Evolutionary conservation across 2,888 invertebrate species (phyloP).

Genomic region (Temnothorax rugatulus): DNA sequence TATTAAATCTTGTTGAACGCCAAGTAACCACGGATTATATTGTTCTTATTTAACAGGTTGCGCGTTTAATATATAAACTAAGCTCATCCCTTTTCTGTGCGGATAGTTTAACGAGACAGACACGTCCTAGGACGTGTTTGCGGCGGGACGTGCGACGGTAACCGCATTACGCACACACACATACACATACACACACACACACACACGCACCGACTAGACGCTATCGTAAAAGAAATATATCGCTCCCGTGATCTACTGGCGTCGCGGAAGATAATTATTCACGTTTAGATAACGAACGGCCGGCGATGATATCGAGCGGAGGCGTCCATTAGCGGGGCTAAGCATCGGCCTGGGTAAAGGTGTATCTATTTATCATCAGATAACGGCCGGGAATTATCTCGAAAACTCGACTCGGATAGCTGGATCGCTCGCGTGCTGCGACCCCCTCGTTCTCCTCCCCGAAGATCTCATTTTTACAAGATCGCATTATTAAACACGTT

Average conservation of each 20-base stretch:
- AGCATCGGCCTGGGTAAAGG: constrained; percentile 73
- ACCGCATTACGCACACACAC: neutral
- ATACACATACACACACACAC: neutral
- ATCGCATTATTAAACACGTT: constrained; percentile 7
- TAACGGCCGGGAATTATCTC: constrained; percentile 80
- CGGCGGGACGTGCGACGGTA: neutral
- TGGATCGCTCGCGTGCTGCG: constrained; percentile 79
- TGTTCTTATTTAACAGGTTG: neutral
- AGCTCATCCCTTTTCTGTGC: constrained; percentile 32
- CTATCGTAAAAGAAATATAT: constrained; percentile 73
- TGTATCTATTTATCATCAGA: constrained; percentile 82
- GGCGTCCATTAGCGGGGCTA: constrained; percentile 80
- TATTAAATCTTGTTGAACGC: neutral
- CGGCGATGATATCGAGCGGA: constrained; percentile 79
- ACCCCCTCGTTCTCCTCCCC: constrained; percentile 55
- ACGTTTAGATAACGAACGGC: constrained; percentile 81
- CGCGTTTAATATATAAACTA: neutral
- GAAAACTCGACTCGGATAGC: constrained; percentile 79
- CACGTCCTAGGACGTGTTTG: constrained; percentile 29
- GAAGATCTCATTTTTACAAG: constrained; percentile 33
- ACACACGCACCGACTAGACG: constrained; percentile 45
- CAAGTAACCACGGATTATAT: neutral
- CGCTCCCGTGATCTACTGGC: constrained; percentile 72
- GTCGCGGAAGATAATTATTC: constrained; percentile 81
- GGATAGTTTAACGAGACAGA: constrained; percentile 48